Conservation (phyloP, 2,113 vertebrate species). For the Varanus salvator region DNA sequence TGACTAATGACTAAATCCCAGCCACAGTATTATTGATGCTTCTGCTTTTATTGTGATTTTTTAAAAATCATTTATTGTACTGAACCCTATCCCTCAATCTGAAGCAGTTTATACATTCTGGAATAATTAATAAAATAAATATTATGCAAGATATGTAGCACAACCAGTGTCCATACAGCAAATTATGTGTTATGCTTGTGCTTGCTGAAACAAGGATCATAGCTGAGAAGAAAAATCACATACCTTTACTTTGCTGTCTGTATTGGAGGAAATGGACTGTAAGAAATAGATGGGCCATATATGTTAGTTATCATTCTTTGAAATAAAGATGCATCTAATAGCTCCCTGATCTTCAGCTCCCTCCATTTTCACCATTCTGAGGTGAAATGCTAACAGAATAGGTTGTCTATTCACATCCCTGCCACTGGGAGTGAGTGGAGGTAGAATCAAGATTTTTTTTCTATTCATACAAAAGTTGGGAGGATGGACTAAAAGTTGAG, state of each 20-base stretch:
- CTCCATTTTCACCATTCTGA: neutral
- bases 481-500: neutral
- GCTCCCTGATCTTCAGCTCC: neutral
- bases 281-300: neutral
- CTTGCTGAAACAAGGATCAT: neutral
- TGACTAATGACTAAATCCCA: too few relatives aligned
- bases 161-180: neutral
- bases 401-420: neutral
- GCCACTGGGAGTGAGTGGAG: too few relatives aligned
- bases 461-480: neutral
- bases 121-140: too few relatives aligned
- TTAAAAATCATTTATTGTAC: too few relatives aligned
- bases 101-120: too few relatives aligned
- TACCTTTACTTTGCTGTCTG: slow-evolving; percentile 8
- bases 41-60: too few relatives aligned
- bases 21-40: too few relatives aligned
- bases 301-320: neutral
- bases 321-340: neutral
- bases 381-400: neutral
- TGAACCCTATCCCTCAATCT: too few relatives aligned
- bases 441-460: neutral
- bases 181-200: neutral
- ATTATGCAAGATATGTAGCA: neutral
- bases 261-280: neutral
- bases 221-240: neutral